Conservation (phyloP, 2,113 vertebrate genomes). For the Glaucidium brasilianum region DNA sequence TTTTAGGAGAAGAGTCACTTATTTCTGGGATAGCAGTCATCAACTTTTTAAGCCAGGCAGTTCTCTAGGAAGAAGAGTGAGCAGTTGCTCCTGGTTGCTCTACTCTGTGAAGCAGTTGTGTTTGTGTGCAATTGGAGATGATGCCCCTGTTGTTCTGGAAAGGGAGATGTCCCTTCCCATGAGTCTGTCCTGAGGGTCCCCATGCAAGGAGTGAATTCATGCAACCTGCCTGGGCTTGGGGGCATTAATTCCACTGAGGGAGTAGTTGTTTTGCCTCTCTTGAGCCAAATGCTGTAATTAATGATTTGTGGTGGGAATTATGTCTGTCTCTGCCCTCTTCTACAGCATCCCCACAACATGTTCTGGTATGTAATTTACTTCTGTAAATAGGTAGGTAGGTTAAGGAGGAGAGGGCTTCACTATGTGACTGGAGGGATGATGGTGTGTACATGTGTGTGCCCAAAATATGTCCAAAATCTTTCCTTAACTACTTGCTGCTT, state of each 20-base stretch:
- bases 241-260: neutral
- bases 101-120: neutral
- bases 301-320: neutral
- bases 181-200: neutral
- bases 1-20: neutral
- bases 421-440: accelerated
- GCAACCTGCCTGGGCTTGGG: neutral
- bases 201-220: neutral
- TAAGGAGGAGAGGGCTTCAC: neutral
- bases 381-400: neutral
- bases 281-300: neutral
- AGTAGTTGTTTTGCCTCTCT: neutral
- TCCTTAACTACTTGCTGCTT: neutral
- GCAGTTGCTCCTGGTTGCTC: neutral
- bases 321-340: neutral
- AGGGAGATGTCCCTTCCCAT: neutral
- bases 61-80: neutral
- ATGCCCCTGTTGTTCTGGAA: neutral
- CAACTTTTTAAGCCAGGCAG: neutral
- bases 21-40: neutral
- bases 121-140: neutral
- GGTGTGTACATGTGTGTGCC: neutral
- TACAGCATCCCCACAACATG: accelerated
- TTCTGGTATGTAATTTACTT: neutral
- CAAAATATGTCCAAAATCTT: neutral